Evolutionary conservation across 2,888 invertebrate genomes (phyloP).

Genomic region (Crepidodera aurea): DNA sequence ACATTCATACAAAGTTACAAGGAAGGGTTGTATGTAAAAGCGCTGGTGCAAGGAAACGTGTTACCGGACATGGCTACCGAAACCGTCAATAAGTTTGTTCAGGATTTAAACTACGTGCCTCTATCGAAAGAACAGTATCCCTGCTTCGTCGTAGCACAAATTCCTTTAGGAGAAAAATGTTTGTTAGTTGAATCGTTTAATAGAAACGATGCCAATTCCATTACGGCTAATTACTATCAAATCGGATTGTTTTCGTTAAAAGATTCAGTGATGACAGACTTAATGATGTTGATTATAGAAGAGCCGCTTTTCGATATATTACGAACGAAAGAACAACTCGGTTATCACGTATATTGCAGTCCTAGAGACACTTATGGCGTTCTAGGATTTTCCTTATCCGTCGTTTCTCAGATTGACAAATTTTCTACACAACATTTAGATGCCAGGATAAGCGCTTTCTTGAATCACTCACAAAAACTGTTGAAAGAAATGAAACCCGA

Average conservation of each 20-base stretch:
- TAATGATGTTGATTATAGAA: conserved; percentile 81
- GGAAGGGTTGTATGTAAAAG: conserved; percentile 73
- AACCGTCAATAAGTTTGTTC: conserved; percentile 67
- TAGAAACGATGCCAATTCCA: conserved; percentile 77
- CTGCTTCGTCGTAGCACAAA: conserved; percentile 66
- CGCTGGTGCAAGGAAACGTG: conserved; percentile 83
- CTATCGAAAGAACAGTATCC: conserved; percentile 63
- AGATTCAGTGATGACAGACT: conserved; percentile 73
- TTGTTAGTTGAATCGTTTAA: conserved; percentile 77
- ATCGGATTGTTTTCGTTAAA: conserved; percentile 69
- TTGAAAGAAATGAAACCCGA: conserved; percentile 67
- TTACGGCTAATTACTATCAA: conserved; percentile 89
- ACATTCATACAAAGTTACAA: conserved; percentile 69
- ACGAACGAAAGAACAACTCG: conserved; percentile 88
- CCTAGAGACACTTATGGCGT: conserved; percentile 79
- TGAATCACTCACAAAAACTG: conserved; percentile 69
- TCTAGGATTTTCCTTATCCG: conserved; percentile 79
- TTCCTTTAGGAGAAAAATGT: conserved; percentile 73
- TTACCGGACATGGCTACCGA: conserved; percentile 68
- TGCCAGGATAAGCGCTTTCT: conserved; percentile 75
- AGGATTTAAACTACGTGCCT: conserved; percentile 66
- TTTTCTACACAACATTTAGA: conserved; percentile 74
- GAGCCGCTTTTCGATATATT: conserved; percentile 88
- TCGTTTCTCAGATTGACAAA: conserved; percentile 79
- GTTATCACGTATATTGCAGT: conserved; percentile 81